Conservation (phyloP, 2,113 vertebrate genomes). For the Tauraco erythrolophus region DNA sequence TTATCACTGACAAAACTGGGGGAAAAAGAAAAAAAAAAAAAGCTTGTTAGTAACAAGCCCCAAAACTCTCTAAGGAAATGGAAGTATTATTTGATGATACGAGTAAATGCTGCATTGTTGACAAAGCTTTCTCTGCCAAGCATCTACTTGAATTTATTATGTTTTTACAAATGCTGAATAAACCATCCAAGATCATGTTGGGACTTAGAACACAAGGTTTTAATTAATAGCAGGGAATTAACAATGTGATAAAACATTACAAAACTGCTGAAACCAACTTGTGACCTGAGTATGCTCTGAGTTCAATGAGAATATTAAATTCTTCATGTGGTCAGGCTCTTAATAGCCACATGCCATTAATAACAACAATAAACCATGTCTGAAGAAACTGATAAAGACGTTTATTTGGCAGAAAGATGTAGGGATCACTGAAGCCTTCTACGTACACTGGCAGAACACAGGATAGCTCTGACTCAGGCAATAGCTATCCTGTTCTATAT, state of each 20-base stretch:
- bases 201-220: neutral
- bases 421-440: neutral
- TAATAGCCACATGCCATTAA: neutral
- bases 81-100: neutral
- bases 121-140: neutral
- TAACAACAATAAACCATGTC: neutral
- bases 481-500: neutral
- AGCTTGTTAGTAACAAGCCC: neutral
- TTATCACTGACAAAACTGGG: neutral
- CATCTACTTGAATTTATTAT: neutral
- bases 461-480: neutral
- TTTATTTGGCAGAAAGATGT: neutral
- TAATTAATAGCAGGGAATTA: neutral
- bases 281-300: neutral
- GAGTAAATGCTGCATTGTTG: neutral
- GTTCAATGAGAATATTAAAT: neutral
- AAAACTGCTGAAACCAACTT: constrained; percentile 5
- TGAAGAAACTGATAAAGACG: neutral
- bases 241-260: neutral
- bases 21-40: rapidly evolving
- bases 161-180: constrained; percentile 11
- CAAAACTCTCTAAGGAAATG: neutral
- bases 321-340: neutral
- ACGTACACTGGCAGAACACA: neutral
- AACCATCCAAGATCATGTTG: neutral